Percentiles rank a stretch among this genome's conserved stretches.
Evolutionary conservation across 1,140 invertebrate genomes (phyloP).

Genomic region (Philotrypesis tridentata): DNA sequence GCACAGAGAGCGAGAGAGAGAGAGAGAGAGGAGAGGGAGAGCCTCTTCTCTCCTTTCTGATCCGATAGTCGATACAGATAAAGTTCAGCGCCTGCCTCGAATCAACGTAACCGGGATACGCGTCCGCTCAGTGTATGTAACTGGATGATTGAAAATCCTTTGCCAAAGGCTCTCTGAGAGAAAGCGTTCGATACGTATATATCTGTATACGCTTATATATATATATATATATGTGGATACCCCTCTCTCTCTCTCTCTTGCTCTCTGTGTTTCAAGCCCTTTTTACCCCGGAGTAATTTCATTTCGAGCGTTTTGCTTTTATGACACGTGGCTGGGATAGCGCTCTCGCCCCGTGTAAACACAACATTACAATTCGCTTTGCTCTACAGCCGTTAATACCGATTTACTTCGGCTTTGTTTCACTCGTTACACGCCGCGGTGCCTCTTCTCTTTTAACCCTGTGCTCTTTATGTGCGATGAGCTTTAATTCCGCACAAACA

Average conservation of each 20-base stretch:
- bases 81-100: constrained; percentile 30
- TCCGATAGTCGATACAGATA: constrained; percentile 55
- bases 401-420: too few relatives aligned
- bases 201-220: too few relatives aligned
- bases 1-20: neutral
- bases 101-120: constrained; percentile 29
- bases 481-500: too few relatives aligned
- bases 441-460: too few relatives aligned
- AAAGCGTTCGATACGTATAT: constrained; percentile 36
- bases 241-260: neutral
- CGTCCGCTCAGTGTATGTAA: constrained; percentile 13
- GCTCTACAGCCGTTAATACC: too few relatives aligned
- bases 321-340: constrained; percentile 6
- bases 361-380: constrained; percentile 23
- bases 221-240: neutral
- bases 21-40: neutral
- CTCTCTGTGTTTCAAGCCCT: too few relatives aligned
- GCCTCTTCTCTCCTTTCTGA: constrained; percentile 44
- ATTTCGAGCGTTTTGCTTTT: constrained; percentile 30
- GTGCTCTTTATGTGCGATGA: too few relatives aligned
- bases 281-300: constrained; percentile 30
- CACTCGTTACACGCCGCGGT: too few relatives aligned
- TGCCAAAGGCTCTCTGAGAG: constrained; percentile 18
- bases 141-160: constrained; percentile 49
- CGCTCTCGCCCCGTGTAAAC: neutral